Evolutionary conservation across 2,888 invertebrate species (phyloP).

Genomic region (Lissonota sp.): DNA sequence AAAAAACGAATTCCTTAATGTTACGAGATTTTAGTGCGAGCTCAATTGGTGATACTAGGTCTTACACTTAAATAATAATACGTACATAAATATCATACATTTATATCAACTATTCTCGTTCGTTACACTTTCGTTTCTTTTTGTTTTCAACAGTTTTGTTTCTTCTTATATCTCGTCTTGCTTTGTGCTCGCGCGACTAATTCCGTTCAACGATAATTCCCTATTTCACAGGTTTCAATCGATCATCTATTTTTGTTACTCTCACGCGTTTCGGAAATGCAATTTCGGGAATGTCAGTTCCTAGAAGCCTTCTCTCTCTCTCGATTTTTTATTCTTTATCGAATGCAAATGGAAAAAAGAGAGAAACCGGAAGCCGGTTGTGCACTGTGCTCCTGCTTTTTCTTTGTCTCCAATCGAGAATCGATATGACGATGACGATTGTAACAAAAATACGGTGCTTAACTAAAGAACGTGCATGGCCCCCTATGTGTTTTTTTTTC

Average conservation of each 20-base stretch:
- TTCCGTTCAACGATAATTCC: constrained; percentile 27
- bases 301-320: constrained; percentile 37
- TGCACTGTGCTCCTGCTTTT: constrained; percentile 51
- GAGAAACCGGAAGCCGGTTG: constrained; percentile 43
- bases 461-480: constrained; percentile 25
- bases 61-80: constrained; percentile 73
- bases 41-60: constrained; percentile 66
- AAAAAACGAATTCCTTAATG: constrained; percentile 26
- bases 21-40: constrained; percentile 65
- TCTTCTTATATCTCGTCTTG: constrained; percentile 27
- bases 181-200: constrained; percentile 60
- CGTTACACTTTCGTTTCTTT: constrained; percentile 66
- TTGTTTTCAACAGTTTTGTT: constrained; percentile 51
- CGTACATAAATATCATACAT: constrained; percentile 79
- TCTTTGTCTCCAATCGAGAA: constrained; percentile 23
- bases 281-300: constrained; percentile 59
- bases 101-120: constrained; percentile 66
- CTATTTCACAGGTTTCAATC: constrained; percentile 38
- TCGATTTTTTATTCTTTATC: constrained; percentile 22
- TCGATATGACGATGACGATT: constrained; percentile 18
- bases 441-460: constrained; percentile 33
- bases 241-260: constrained; percentile 7
- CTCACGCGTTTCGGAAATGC: constrained; percentile 45
- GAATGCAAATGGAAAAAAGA: constrained; percentile 19
- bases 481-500: not conserved